Base-by-base conservation (phyloP, 2,797 vertebrate species). In the Myripristis murdjan region DNA sequence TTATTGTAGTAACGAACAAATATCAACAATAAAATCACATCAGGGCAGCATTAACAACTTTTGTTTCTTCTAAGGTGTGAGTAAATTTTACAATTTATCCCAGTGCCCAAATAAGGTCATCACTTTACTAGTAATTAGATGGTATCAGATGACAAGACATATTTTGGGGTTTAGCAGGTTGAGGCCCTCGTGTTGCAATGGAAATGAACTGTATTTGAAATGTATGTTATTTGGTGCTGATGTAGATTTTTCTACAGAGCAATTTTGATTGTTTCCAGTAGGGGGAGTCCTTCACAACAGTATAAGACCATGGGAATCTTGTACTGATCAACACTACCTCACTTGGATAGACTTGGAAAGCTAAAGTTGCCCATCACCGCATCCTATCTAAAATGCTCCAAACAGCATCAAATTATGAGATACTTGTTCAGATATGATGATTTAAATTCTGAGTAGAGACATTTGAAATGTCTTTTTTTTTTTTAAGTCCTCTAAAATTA, bases 271-370 rank as follows among this genome's bases (percentile, higher is more conserved):
- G 20, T 61, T 7, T 77, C 91, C 94, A 88, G 83, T 73, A 91
- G 93, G 74, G 89, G 92, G 93, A 58, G 85, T 52, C 73, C 83
- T 92, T 77, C 78, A 88, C 94, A 90, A 86, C 18, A 81, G 14
- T 87, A 86, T 89, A 24, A 73, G 61, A 64, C 22, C 12, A 53
- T 33, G 48, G 23, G 12, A 24, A 44, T 44, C 28, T 39, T 2
- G 5, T 33, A 15, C 33, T n/a, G 22, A 62, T 64, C 37, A 26
- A 46, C 66, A 60, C 33, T 47, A 39, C 41, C 37, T 10, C 35
- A 33, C 10, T 67, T 48, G 18, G 47, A 23, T 22, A 56, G 41
- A 75, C 23, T n/a, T 48, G 44, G 26, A 78, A 53, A 16, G 24
- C 37, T 18, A 31, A 58, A 74, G 56, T 33, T 63, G 28, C 33